Conservation (phyloP, 2,888 invertebrate genomes). For the Dicyrtoma fusca region DNA sequence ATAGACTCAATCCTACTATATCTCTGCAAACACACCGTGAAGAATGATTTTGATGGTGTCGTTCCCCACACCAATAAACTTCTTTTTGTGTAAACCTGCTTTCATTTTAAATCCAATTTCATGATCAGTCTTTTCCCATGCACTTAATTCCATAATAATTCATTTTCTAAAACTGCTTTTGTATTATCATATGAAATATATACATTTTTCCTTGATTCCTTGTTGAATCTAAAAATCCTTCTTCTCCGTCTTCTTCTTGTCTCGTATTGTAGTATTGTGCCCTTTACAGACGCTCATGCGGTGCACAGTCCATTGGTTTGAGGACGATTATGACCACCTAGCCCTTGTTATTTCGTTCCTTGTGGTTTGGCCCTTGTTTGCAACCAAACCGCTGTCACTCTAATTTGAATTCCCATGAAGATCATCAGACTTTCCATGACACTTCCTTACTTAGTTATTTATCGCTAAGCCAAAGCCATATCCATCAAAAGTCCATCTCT, state of each 20-base stretch:
- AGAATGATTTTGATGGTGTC: slow-evolving; percentile 23
- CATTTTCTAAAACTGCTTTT: slow-evolving; percentile 22
- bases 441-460: slow-evolving; percentile 4
- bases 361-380: slow-evolving; percentile 28
- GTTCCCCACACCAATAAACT: slow-evolving; percentile 36
- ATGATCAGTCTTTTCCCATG: slow-evolving; percentile 28
- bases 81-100: slow-evolving; percentile 37
- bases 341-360: slow-evolving; percentile 14
- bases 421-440: slow-evolving; percentile 23
- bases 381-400: slow-evolving; percentile 14
- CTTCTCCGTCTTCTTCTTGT: background rate
- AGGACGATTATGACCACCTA: slow-evolving; percentile 8
- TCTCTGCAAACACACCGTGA: slow-evolving; percentile 7
- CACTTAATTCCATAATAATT: slow-evolving; percentile 27
- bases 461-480: background rate
- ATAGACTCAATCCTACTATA: no score
- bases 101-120: slow-evolving; percentile 37
- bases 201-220: background rate
- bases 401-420: slow-evolving; percentile 31
- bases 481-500: background rate
- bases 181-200: slow-evolving; percentile 13
- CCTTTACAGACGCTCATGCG: background rate
- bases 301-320: background rate
- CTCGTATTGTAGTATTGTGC: background rate
- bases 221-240: no score